Evolutionary conservation across 2,797 vertebrate genomes (phyloP), one percentile per base, ranked within the genome.

Genomic region (Psittacula derbiana): DNA sequence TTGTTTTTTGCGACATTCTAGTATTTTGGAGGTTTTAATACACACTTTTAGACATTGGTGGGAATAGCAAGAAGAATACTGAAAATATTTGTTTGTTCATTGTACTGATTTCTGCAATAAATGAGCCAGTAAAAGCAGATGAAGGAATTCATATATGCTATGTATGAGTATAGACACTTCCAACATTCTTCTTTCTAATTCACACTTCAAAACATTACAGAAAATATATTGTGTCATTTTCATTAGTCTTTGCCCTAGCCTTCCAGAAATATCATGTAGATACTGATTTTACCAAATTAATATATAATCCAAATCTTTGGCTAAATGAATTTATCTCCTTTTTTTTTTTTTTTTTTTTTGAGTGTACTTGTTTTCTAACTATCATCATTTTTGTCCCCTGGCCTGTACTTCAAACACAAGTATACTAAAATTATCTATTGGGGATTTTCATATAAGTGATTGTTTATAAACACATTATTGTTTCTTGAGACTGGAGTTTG

Each of bases 91-190:
- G 46, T 80, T 93, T 89, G 49, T 66, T 92, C 20, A 0, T 43
- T 76, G 11, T 71, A 92, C 91, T 91, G 87, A 95, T 95, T 95
- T 92, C 17, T 12, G n/a, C 72, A 84, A 90, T 92, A 96, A 96
- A 95, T 88, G 84, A 92, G 78, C 69, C 82, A 80, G 64, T 90
- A 93, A 94, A 92, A 91, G 66, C 43, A 88, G 93, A 95, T 90
- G 61, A 72, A 90, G 40, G 40, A 95, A 84, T 95, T 90, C 60
- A 57, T 80, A 71, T 69, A 91, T 55, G 41, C 88, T 96, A 33
- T 58, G 64, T 88, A 83, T 96, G 93, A 96, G 84, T 95, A 97
- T 89, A 97, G 91, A 88, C 87, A 85, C 78, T 94, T 86, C 46
- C 73, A 93, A 80, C 90, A 95, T 70, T 76, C 47, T 65, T 95